Percentiles rank a stretch among this genome's conserved stretches.
Evolutionary conservation across 2,113 vertebrate species (phyloP).

Genomic region (Lophura nycthemera): DNA sequence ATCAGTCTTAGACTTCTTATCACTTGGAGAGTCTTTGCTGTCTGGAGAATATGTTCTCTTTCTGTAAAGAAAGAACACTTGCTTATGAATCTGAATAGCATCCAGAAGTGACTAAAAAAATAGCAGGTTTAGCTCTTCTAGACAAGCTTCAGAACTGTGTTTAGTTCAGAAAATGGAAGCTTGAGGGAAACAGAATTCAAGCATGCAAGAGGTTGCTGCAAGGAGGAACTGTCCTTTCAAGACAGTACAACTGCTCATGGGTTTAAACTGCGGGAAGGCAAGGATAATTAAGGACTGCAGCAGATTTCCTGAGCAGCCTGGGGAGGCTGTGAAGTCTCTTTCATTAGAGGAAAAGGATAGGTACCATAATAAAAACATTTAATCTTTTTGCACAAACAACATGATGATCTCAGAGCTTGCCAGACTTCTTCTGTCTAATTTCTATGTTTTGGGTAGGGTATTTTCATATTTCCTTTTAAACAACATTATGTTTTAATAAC

Average conservation of each 20-base stretch:
- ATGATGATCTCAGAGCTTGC: background rate
- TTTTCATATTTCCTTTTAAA: background rate
- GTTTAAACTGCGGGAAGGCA: slow-evolving; percentile 28
- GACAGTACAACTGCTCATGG: background rate
- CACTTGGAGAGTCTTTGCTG: slow-evolving; percentile 80
- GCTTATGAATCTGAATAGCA: background rate
- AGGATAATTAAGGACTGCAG: background rate
- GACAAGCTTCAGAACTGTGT: background rate
- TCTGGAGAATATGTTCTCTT: slow-evolving; percentile 84
- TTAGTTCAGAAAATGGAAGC: background rate
- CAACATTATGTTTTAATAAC: background rate
- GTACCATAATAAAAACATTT: background rate
- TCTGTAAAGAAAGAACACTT: slow-evolving; percentile 53
- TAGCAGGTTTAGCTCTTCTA: background rate
- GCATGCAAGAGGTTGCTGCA: background rate
- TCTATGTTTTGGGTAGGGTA: background rate
- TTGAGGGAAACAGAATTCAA: background rate
- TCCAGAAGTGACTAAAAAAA: background rate
- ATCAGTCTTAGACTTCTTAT: slow-evolving; percentile 82
- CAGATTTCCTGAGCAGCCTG: slow-evolving; percentile 11
- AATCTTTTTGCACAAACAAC: background rate
- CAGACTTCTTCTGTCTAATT: background rate
- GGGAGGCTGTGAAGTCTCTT: background rate
- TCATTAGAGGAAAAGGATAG: background rate
- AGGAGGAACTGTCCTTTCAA: background rate